Percentiles rank a stretch among this genome's conserved stretches.
phyloP scores from a whole-genome alignment of 2,113 vertebrate genomes.

The Forbesichthys papilliferus region DNA sequence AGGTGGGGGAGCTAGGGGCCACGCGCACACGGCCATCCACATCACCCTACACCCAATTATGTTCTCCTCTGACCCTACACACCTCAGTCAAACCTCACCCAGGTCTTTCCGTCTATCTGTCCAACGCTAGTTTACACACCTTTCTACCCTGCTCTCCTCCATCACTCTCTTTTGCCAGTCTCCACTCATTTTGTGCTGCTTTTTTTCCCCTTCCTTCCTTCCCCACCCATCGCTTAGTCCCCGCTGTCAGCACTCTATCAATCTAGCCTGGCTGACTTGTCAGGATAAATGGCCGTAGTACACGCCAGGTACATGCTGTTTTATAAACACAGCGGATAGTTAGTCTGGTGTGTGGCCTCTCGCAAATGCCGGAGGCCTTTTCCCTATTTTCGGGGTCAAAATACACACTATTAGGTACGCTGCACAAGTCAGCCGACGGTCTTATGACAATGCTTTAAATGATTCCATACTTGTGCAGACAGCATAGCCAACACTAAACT shows the following conservation, averaged over 20 bases:
- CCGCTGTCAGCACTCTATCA: conserved; percentile 63
- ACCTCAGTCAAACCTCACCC: conserved; percentile 42
- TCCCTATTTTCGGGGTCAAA: too few species aligned
- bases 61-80: conserved; percentile 42
- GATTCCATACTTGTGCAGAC: neutral
- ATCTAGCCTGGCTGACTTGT: conserved; percentile 48
- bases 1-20: conserved; percentile 74
- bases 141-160: conserved; percentile 34
- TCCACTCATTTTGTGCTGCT: conserved; percentile 36
- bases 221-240: conserved; percentile 47
- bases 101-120: conserved; percentile 49
- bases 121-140: conserved; percentile 57
- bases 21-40: conserved; percentile 30
- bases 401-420: too few species aligned
- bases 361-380: neutral
- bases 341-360: conserved; percentile 42
- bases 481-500: too few species aligned
- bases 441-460: neutral
- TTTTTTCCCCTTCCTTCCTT: conserved; percentile 54
- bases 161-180: conserved; percentile 41
- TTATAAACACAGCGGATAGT: conserved; percentile 51
- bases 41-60: conserved; percentile 70
- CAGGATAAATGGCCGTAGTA: conserved; percentile 46
- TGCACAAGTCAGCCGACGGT: neutral
- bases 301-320: conserved; percentile 53